Conservation (phyloP, 2,888 invertebrate genomes). For the Cryptophagus acutangulus region DNA sequence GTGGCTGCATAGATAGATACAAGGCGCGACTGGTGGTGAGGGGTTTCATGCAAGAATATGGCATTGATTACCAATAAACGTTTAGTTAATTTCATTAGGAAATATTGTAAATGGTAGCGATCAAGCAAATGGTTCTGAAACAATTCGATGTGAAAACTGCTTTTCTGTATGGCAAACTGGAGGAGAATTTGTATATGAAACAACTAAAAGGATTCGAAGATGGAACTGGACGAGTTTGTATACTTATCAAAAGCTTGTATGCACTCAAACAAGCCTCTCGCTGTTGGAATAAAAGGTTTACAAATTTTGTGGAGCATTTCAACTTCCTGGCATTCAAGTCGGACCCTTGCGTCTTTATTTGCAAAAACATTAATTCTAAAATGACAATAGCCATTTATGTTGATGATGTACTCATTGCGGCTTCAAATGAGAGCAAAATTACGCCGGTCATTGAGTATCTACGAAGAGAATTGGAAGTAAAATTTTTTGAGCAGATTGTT, state of each 20-base stretch:
- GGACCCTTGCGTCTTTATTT: slow-evolving; percentile 32
- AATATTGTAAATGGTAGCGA: slow-evolving; percentile 19
- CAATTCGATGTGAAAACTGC: slow-evolving; percentile 29
- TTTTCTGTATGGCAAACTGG: slow-evolving; percentile 23
- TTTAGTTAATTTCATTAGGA: slow-evolving; percentile 19
- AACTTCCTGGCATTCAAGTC: slow-evolving; percentile 26
- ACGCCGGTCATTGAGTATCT: neutral
- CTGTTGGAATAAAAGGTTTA: slow-evolving; percentile 26
- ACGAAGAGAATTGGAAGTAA: neutral
- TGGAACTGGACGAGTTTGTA: slow-evolving; percentile 28
- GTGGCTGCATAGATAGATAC: neutral
- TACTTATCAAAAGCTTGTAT: slow-evolving; percentile 34
- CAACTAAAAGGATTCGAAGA: slow-evolving; percentile 17
- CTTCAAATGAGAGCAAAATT: neutral
- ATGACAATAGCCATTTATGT: neutral
- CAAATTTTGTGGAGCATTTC: slow-evolving; percentile 27
- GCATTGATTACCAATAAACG: slow-evolving; percentile 25
- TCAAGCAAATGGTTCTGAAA: slow-evolving; percentile 12
- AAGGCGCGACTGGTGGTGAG: slow-evolving; percentile 8
- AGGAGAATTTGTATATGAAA: slow-evolving; percentile 24
- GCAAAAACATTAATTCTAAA: neutral
- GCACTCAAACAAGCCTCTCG: slow-evolving; percentile 32
- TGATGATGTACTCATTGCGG: neutral
- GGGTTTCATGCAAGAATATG: slow-evolving; percentile 21
- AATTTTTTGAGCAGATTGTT: neutral